Conservation (phyloP, 2,888 invertebrate genomes). For the Nasonovia ribisnigri region DNA sequence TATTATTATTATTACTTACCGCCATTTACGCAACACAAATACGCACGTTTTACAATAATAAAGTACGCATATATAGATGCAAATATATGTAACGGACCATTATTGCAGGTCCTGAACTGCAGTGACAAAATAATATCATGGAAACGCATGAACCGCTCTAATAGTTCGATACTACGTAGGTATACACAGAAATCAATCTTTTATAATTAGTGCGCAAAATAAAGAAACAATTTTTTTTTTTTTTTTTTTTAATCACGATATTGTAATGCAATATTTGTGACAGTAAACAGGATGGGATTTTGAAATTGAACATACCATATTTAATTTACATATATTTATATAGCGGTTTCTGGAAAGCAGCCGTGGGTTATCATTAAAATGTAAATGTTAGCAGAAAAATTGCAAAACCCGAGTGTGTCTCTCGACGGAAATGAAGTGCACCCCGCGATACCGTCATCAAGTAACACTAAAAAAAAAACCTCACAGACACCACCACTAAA, state of each 20-base stretch:
- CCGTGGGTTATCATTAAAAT: conserved; percentile 30
- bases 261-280: conserved; percentile 16
- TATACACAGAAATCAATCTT: conserved; percentile 1
- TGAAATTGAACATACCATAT: conserved; percentile 28
- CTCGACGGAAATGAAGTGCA: conserved; percentile 29
- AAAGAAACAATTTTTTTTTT: background rate
- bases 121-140: conserved; percentile 11
- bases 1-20: background rate
- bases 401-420: background rate
- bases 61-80: background rate
- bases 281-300: conserved; percentile 21
- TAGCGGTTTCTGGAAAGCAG: background rate
- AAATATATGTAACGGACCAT: background rate
- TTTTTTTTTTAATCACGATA: background rate
- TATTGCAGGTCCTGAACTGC: background rate
- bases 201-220: conserved; percentile 39
- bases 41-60: background rate
- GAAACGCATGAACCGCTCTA: conserved; percentile 39
- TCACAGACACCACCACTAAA: conserved; percentile 25
- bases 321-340: background rate
- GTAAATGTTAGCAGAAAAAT: conserved; percentile 23
- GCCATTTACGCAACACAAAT: conserved; percentile 24
- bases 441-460: conserved; percentile 29
- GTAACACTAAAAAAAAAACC: conserved; percentile 23
- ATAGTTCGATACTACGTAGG: background rate